Base-by-base conservation (phyloP, 2,113 vertebrate species). In the Istiophorus platypterus region DNA sequence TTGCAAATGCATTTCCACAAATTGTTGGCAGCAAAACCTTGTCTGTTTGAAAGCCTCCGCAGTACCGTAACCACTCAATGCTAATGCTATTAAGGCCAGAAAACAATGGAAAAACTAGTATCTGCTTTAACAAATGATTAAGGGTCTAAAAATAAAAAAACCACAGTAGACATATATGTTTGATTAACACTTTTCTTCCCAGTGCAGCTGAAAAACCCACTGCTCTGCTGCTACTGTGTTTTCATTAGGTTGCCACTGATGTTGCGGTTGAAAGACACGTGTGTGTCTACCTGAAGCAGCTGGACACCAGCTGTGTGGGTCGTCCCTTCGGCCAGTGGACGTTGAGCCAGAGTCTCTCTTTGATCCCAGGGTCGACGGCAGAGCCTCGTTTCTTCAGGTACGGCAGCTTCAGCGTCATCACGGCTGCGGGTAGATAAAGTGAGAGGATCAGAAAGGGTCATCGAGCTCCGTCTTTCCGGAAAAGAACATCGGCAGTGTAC, bases 281-380 rank as follows among this genome's bases (percentile, higher is more conserved):
- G 3, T 13, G 14, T 4, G 4, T 14, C 12, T 61, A 99, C 98
- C 97, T 96, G 83, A 98, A 99, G 88, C 92, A 97, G 87, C 97
- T 99, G 86, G 97, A 98, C 47, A 99, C 58, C 0, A 99, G 72
- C 24, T 97, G 96, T 0, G 95, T 89, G 0, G 96, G 72, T 1
- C 62, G 95, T 47, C 94, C 93, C 57, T 80, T 87, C 0, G 97
- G 96, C 98, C 98, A 99, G 64, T 95, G 96, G 13, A 99, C 92
- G 0, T 96, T 97, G 47, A 99, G 90, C 98, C 98, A 99, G n/a
- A 99, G 95, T 22, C 98, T 95, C 84, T 99, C 98, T 88, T 97
- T 99, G 34, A 98, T 87, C 5, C 93, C 87, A 0, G 96, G 95
- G 89, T 99, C 97, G 18, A 95, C 75, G 0, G 95, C 95, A 1